Conservation (phyloP, 2,888 invertebrate genomes). For the Meiosimyza platycephala region DNA sequence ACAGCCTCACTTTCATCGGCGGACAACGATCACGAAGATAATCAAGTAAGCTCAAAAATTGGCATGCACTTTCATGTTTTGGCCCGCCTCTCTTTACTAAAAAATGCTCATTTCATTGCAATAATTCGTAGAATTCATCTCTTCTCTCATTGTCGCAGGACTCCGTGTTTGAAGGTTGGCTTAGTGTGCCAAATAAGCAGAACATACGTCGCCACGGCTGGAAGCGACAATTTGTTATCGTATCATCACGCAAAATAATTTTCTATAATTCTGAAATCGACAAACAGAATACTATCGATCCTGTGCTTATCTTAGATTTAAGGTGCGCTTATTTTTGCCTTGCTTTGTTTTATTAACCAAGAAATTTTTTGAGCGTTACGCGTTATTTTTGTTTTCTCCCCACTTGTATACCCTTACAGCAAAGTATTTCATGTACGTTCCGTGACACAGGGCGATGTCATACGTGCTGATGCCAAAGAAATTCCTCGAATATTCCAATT, state of each 20-base stretch:
- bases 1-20: slow-evolving; percentile 92
- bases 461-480: slow-evolving; percentile 98
- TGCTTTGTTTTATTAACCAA: slow-evolving; percentile 2
- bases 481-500: slow-evolving; percentile 98
- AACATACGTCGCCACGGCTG: slow-evolving; percentile 96
- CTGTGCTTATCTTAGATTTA: slow-evolving; percentile 93
- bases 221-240: slow-evolving; percentile 97
- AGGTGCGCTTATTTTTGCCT: slow-evolving; percentile 72
- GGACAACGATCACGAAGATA: slow-evolving; percentile 84
- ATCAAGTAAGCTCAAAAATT: slow-evolving; percentile 63
- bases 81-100: slow-evolving; percentile 25
- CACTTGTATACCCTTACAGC: slow-evolving; percentile 70
- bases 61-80: slow-evolving; percentile 19
- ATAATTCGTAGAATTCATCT: slow-evolving; percentile 55
- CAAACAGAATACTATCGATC: slow-evolving; percentile 90
- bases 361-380: background rate
- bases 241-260: slow-evolving; percentile 95
- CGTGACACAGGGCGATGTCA: slow-evolving; percentile 99
- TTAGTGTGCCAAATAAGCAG: slow-evolving; percentile 94
- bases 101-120: slow-evolving; percentile 32
- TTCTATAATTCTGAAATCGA: slow-evolving; percentile 96
- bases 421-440: slow-evolving; percentile 99
- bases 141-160: slow-evolving; percentile 69
- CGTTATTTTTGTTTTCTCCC: slow-evolving; percentile 18
- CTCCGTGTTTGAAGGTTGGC: slow-evolving; percentile 92